Conservation (phyloP, 1,140 invertebrate genomes). For the Akabosia matsudoensis region DNA sequence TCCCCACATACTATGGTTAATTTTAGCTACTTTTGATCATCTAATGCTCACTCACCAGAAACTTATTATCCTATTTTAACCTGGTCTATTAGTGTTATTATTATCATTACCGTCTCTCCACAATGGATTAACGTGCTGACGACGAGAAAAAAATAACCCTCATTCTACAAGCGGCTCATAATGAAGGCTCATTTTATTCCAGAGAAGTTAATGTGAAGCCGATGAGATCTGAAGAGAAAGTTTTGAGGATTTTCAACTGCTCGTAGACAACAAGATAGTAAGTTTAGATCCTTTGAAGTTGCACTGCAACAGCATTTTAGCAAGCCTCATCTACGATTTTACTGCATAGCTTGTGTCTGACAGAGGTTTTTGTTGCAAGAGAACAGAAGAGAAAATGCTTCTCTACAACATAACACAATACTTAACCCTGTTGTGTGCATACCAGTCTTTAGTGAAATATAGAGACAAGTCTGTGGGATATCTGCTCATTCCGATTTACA, state of each 20-base stretch:
- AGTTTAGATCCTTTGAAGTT: slow-evolving; percentile 2
- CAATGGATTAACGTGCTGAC: background rate
- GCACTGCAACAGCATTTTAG: background rate
- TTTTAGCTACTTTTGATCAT: background rate
- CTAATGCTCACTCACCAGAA: background rate
- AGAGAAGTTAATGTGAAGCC: background rate
- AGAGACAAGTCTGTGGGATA: background rate
- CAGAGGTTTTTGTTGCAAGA: background rate
- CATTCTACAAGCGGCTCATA: background rate
- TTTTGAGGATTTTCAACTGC: background rate
- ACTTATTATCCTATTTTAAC: background rate
- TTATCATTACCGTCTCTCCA: background rate
- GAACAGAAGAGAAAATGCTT: too few species aligned
- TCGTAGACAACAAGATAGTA: too few species aligned
- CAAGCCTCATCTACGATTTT: too few species aligned
- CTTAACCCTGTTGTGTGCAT: background rate
- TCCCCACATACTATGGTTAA: background rate
- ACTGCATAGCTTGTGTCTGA: background rate
- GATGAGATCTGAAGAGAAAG: background rate
- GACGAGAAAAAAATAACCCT: background rate
- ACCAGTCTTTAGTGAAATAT: too few species aligned
- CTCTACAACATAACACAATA: background rate
- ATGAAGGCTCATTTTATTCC: background rate
- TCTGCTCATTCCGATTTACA: slow-evolving; percentile 6
- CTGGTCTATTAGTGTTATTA: background rate